Percentiles rank a stretch among this genome's conserved stretches.
phyloP scores from a whole-genome alignment of 2,113 vertebrate genomes.

The Nyctereutes procyonoides region DNA sequence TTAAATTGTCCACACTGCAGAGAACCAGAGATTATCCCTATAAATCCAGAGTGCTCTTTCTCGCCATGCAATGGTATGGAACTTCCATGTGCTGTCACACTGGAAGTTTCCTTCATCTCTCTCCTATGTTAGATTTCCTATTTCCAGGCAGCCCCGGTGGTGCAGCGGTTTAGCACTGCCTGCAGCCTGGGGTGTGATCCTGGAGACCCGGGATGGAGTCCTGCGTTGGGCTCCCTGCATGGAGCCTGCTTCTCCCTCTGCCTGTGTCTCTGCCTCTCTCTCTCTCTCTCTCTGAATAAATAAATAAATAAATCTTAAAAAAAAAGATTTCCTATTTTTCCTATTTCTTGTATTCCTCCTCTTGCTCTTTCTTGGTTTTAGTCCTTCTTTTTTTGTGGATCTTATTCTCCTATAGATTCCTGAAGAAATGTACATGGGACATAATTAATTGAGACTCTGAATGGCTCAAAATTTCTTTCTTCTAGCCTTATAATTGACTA shows the following conservation, averaged over 20 bases:
- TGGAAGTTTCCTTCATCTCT: not conserved
- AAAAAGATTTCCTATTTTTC: not conserved
- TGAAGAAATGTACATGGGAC: not conserved
- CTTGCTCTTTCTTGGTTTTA: not conserved
- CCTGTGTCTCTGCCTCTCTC: too few relatives aligned
- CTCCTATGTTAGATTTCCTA: not conserved
- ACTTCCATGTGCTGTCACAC: not conserved
- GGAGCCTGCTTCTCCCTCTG: too few relatives aligned
- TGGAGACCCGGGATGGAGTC: too few relatives aligned
- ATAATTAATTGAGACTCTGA: not conserved
- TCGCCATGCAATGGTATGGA: not conserved
- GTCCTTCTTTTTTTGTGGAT: not conserved
- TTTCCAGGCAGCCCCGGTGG: not conserved
- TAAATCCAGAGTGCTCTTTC: too few relatives aligned
- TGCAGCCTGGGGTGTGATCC: too few relatives aligned
- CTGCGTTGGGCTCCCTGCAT: too few relatives aligned
- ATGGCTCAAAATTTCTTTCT: constrained; percentile 31
- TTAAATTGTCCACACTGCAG: not conserved
- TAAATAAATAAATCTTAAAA: too few relatives aligned
- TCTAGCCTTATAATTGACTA: not conserved
- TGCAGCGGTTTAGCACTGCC: too few relatives aligned
- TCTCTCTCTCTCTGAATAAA: too few relatives aligned
- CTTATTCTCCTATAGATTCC: constrained; percentile 24
- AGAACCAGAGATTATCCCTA: not conserved
- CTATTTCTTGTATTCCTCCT: not conserved